These are phyloP conservation scores for Aphodius sticticus DNA, from an alignment of 2,888 invertebrate genomes.

Conservation along the genomic window DNA sequence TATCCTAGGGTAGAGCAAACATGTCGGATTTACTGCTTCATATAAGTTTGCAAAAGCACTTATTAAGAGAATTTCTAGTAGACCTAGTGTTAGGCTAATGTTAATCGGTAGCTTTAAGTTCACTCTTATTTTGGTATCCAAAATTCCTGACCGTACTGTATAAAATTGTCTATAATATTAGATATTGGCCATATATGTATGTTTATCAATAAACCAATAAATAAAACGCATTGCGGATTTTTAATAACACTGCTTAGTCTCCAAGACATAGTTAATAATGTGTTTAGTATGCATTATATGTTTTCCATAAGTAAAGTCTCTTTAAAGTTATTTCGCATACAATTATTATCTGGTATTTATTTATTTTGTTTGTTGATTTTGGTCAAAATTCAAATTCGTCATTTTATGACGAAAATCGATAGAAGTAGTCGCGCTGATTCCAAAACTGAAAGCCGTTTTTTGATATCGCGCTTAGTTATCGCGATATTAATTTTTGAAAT, in stretches of 20 bases:
- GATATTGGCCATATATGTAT: constrained; percentile 24
- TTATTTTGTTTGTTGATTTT: too few species aligned
- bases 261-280: not conserved
- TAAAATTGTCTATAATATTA: constrained; percentile 11
- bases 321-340: too few species aligned
- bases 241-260: not conserved
- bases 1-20: not conserved
- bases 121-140: constrained; percentile 25
- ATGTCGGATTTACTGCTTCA: not conserved
- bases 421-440: too few species aligned
- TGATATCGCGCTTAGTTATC: too few species aligned
- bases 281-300: not conserved
- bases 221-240: not conserved
- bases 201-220: constrained; percentile 23
- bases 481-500: too few species aligned
- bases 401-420: too few species aligned
- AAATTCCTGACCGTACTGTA: constrained; percentile 22
- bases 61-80: not conserved
- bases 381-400: too few species aligned
- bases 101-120: constrained; percentile 11
- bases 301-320: too few species aligned
- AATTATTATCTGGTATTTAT: too few species aligned
- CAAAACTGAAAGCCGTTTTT: too few species aligned
- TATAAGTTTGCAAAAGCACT: not conserved
- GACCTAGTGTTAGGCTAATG: not conserved